These are phyloP conservation scores for Thunnus maccoyii DNA, from an alignment of 2,113 vertebrate genomes.

Conservation along the genomic window DNA sequence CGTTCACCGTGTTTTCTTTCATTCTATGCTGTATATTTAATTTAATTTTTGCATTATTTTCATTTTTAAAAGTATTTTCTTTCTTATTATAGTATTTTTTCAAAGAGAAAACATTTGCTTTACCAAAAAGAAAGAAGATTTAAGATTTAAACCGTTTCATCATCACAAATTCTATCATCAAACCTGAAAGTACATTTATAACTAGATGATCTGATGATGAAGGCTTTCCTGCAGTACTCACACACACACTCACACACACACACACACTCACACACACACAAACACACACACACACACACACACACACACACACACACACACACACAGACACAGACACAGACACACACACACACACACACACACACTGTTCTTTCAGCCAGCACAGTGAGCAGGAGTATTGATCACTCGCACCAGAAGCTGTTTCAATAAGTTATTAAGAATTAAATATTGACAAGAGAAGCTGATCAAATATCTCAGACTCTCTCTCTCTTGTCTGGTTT, in stretches of 20 bases:
- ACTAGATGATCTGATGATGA: too few relatives aligned
- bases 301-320: too few relatives aligned
- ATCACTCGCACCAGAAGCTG: slow-evolving; percentile 52
- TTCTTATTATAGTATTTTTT: background rate
- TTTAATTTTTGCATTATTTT: too few relatives aligned
- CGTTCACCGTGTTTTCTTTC: too few relatives aligned
- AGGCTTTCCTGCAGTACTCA: background rate
- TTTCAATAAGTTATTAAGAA: slow-evolving; percentile 78
- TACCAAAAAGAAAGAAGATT: too few relatives aligned
- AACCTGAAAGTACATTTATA: too few relatives aligned
- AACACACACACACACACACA: background rate
- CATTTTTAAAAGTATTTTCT: too few relatives aligned
- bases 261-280: slow-evolving; percentile 31
- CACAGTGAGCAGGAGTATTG: slow-evolving; percentile 54
- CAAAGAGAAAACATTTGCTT: too few relatives aligned
- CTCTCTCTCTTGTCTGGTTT: slow-evolving; percentile 10
- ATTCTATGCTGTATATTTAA: too few relatives aligned
- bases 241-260: too few relatives aligned
- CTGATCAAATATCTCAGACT: slow-evolving; percentile 57
- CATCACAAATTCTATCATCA: background rate
- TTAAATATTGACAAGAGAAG: slow-evolving; percentile 67
- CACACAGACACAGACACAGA: slow-evolving; percentile 1
- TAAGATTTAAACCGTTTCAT: too few relatives aligned
- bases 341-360: slow-evolving; percentile 24
- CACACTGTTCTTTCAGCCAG: background rate